These are phyloP conservation scores for Geophilus truncorum DNA, from an alignment of 2,888 invertebrate genomes.

Conservation along the genomic window DNA sequence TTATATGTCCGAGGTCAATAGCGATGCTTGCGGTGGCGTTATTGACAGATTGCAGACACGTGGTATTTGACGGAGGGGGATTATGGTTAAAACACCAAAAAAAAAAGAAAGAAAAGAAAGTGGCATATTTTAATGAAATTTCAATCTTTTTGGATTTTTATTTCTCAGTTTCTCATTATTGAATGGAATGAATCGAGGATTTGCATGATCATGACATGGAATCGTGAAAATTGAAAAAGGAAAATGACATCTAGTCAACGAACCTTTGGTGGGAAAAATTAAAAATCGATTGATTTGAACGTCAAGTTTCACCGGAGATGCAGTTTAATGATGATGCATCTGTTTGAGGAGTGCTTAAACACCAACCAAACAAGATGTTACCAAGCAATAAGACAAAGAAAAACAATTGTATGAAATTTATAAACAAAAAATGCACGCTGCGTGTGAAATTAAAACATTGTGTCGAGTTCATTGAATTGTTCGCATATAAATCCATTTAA, in stretches of 20 bases:
- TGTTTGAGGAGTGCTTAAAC: too few relatives aligned
- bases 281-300: background rate
- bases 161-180: background rate
- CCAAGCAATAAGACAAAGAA: background rate
- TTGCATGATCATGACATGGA: background rate
- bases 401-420: background rate
- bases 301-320: too few relatives aligned
- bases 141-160: background rate
- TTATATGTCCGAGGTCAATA: background rate
- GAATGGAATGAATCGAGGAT: background rate
- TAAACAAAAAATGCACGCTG: too few relatives aligned
- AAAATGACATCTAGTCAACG: background rate
- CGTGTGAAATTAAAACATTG: background rate
- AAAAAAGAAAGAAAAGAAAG: background rate
- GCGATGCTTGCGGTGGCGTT: background rate
- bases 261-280: background rate
- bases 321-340: too few relatives aligned
- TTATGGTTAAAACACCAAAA: background rate
- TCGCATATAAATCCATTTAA: background rate
- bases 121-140: background rate
- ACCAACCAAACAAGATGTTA: too few relatives aligned
- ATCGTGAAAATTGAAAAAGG: background rate
- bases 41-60: background rate
- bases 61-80: background rate
- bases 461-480: background rate